Percentiles rank a stretch among this genome's conserved stretches.
Evolutionary conservation across 2,113 vertebrate genomes (phyloP).

Genomic region (Psilopogon haemacephalus): DNA sequence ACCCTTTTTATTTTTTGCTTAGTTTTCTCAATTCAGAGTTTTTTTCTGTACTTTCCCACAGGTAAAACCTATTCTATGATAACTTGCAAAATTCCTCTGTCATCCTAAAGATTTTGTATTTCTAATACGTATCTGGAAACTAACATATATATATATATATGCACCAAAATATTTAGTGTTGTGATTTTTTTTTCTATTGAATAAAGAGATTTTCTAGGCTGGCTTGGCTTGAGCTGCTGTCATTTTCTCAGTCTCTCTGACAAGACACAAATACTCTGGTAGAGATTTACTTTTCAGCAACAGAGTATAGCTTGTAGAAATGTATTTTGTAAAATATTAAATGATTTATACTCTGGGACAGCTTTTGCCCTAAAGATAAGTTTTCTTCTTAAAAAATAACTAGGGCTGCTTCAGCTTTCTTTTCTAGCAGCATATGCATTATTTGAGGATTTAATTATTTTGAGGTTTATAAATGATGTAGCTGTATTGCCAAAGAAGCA

Average conservation of each 20-base stretch:
- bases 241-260: background rate
- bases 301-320: background rate
- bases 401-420: background rate
- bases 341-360: background rate
- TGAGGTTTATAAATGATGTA: background rate
- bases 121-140: background rate
- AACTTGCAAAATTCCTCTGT: background rate
- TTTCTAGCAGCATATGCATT: background rate
- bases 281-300: conserved; percentile 14
- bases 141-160: background rate
- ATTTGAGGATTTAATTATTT: background rate
- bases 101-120: background rate
- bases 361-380: background rate
- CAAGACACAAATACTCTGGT: background rate
- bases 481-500: background rate
- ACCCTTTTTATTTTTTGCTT: background rate
- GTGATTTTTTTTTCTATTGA: conserved; percentile 24
- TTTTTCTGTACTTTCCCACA: background rate
- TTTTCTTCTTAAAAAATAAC: background rate
- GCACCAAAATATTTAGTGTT: background rate
- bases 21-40: background rate
- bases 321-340: background rate
- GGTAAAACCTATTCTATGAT: background rate
- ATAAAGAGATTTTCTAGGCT: background rate
- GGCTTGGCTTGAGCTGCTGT: background rate